A percentile compares a stretch with the other conserved stretches of the same genome.
Conservation (phyloP, 2,113 vertebrate genomes). For the Neogobius melanostomus region DNA sequence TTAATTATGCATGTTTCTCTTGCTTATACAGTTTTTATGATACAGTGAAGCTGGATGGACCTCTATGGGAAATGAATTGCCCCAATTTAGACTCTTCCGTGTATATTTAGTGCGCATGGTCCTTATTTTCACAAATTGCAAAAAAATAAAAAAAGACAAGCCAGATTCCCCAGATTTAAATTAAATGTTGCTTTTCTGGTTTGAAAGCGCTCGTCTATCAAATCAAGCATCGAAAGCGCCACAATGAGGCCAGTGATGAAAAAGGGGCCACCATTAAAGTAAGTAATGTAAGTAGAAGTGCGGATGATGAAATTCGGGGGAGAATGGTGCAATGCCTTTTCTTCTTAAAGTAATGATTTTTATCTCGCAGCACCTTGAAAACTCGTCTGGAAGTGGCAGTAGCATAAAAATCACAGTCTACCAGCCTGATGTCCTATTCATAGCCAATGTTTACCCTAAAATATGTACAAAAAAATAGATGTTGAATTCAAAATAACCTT, state of each 20-base stretch:
- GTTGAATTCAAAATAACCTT: neutral
- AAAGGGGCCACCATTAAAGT: neutral
- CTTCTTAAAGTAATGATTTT: neutral
- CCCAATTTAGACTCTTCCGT: too few relatives aligned
- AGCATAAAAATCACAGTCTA: neutral
- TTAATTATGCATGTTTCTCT: too few relatives aligned
- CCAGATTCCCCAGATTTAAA: too few relatives aligned
- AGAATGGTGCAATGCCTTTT: neutral
- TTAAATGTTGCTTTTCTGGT: too few relatives aligned
- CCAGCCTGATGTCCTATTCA: neutral
- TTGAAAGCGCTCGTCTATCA: neutral
- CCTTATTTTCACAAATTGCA: too few relatives aligned
- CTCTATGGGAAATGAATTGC: too few relatives aligned
- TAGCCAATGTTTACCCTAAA: neutral
- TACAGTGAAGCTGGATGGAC: too few relatives aligned
- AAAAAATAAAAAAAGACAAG: too few relatives aligned
- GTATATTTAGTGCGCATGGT: too few relatives aligned
- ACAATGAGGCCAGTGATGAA: neutral
- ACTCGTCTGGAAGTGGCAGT: neutral
- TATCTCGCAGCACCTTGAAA: neutral
- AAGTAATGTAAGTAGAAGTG: neutral
- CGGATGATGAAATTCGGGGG: neutral
- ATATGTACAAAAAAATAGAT: neutral
- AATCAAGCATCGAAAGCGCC: neutral
- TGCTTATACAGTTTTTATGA: too few relatives aligned